These are phyloP conservation scores for Drosophila subobscura DNA, from an alignment of 1,140 invertebrate species.

Conservation along the genomic window DNA sequence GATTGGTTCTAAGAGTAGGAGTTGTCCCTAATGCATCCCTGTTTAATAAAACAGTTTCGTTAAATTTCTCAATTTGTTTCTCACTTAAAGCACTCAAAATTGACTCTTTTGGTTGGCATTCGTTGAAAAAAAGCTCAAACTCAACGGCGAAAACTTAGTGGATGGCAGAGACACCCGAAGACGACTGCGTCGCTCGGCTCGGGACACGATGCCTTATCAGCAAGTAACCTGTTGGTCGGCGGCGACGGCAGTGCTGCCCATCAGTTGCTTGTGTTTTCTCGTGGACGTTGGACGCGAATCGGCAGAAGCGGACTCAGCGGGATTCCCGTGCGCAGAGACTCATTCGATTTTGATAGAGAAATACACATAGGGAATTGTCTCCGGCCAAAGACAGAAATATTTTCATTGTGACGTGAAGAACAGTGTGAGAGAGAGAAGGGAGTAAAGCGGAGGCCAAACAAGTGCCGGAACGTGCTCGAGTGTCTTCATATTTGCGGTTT, in stretches of 20 bases:
- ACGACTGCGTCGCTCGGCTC: constrained; percentile 9
- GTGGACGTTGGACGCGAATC: constrained; percentile 67
- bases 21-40: not conserved
- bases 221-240: constrained; percentile 72
- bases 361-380: constrained; percentile 28
- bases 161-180: constrained; percentile 21
- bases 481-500: constrained; percentile 53
- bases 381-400: constrained; percentile 18
- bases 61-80: constrained; percentile 5
- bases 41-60: constrained; percentile 11
- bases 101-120: constrained; percentile 29
- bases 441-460: constrained; percentile 46
- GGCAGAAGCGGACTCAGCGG: constrained; percentile 36
- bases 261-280: constrained; percentile 77
- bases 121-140: constrained; percentile 10
- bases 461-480: constrained; percentile 72
- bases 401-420: constrained; percentile 25
- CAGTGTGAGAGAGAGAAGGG: constrained; percentile 36
- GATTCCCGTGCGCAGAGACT: constrained; percentile 2
- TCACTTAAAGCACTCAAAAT: not conserved
- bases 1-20: constrained; percentile 4
- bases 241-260: constrained; percentile 25
- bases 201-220: constrained; percentile 66
- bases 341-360: no score
- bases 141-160: constrained; percentile 19